A percentile compares a stretch with the other conserved stretches of the same genome.
These are phyloP conservation scores for Drosophila tsacasi DNA, from an alignment of 1,140 invertebrate genomes.

Conservation along the genomic window DNA sequence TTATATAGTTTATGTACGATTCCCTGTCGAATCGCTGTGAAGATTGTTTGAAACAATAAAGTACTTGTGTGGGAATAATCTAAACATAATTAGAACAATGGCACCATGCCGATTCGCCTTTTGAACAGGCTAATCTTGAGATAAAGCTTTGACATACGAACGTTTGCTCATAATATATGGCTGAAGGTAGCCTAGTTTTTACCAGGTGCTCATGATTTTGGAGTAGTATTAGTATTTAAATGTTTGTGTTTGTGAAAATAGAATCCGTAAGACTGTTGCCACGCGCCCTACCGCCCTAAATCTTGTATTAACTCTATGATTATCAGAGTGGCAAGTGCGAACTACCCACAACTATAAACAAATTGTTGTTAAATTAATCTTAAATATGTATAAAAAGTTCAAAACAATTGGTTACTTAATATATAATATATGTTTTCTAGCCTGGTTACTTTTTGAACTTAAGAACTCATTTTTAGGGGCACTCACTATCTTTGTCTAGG, in stretches of 20 bases:
- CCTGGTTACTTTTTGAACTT: not conserved
- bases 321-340: not conserved
- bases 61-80: conserved; percentile 14
- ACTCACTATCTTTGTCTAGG: not conserved
- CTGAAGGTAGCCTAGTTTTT: not conserved
- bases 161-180: conserved; percentile 8
- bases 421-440: not conserved
- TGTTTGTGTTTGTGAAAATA: not conserved
- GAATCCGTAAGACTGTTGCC: not conserved
- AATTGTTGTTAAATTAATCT: not conserved
- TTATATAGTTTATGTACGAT: conserved; percentile 12
- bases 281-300: not conserved
- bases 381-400: not conserved
- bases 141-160: not conserved
- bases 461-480: not conserved
- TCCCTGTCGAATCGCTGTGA: not conserved
- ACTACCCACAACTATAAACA: not conserved
- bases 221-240: not conserved
- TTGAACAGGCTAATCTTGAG: not conserved
- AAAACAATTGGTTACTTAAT: not conserved
- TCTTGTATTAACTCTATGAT: too few species aligned
- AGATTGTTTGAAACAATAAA: conserved; percentile 24
- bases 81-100: conserved; percentile 2
- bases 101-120: not conserved
- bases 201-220: conserved; percentile 3